Base-by-base conservation (phyloP, 2,888 invertebrate species). In the Orthonychiurus folsomi region DNA sequence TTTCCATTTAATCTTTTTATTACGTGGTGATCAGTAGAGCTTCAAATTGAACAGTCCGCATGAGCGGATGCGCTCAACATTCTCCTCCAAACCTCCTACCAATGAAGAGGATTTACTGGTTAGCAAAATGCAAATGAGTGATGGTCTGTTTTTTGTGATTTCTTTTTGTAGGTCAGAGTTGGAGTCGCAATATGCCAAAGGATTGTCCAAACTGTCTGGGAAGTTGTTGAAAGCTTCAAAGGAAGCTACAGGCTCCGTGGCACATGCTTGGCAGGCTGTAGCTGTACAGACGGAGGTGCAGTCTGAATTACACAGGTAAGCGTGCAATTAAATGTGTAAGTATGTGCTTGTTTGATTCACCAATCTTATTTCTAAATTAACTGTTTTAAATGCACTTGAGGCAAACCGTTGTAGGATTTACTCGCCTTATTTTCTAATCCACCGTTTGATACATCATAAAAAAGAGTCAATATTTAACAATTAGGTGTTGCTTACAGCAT, bases 281-380 rank as follows among this genome's bases (percentile, higher is more conserved):
- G 92, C 91, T 59, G 80, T 86, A n/a, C 92, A 93, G 79, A 88
- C 94, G 86, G 94, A 94, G 78, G 85, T 87, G 69, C 87, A 92
- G 74, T 88, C 93, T 47, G 93, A 94, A 76, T 85, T 89, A 61
- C 94, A 94, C 80, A 85, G 86, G 83, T 84, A 78, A 73, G 77
- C 15, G 15, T 37, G 37, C 37, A 37, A 37, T 9, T 9, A 37
- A 37, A 37, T 37, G 15, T 37, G 37, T 15, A 37, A 37, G 9
- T 9, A 37, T n/a, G n/a, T n/a, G n/a, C 9, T 37, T 15, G 37
- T 9, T 37, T 5, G 37, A 37, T 9, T 37, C 15, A 37, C 9
- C 37, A 5, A 15, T 15, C 37, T 37, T 37, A 37, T 9, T 9
- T 9, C 15, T 15, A 9, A 37, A 37, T 37, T 15, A 9, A 37